Percentiles rank a stretch among this genome's conserved stretches.
These are phyloP conservation scores for Drosophila mojavensis DNA, from an alignment of 1,140 invertebrate species.

Conservation along the genomic window DNA sequence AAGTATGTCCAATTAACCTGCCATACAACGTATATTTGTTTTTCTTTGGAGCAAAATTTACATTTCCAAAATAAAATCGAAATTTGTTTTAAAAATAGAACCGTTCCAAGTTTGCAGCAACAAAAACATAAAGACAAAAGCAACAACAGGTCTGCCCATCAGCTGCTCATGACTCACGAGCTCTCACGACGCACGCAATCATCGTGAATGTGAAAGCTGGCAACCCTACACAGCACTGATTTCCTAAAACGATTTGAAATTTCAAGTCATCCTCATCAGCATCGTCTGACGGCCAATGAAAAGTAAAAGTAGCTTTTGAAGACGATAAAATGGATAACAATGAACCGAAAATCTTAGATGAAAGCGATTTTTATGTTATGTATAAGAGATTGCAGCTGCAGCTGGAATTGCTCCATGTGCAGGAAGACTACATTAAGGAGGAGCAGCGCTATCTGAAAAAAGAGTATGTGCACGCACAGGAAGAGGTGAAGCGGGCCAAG, in stretches of 20 bases:
- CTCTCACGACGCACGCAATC: neutral
- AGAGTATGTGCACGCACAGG: slow-evolving; percentile 98
- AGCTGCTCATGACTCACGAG: slow-evolving; percentile 45
- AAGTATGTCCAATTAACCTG: slow-evolving; percentile 2
- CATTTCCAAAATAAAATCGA: slow-evolving; percentile 68
- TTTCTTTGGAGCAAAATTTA: slow-evolving; percentile 46
- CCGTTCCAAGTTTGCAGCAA: slow-evolving; percentile 58
- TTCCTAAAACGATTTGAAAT: slow-evolving; percentile 44
- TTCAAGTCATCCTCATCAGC: slow-evolving; percentile 59
- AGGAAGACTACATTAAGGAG: slow-evolving; percentile 99
- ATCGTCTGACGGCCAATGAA: neutral
- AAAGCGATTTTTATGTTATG: slow-evolving; percentile 96
- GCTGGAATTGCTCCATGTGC: slow-evolving; percentile 86
- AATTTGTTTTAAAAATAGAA: slow-evolving; percentile 75
- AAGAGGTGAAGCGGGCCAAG: slow-evolving; percentile 98
- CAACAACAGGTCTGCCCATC: slow-evolving; percentile 52
- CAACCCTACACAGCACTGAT: neutral
- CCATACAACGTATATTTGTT: slow-evolving; percentile 20
- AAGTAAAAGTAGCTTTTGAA: slow-evolving; percentile 24
- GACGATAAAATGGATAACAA: slow-evolving; percentile 27
- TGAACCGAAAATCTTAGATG: slow-evolving; percentile 85
- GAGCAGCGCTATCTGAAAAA: slow-evolving; percentile 99
- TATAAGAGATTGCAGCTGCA: slow-evolving; percentile 87
- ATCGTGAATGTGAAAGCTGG: slow-evolving; percentile 10
- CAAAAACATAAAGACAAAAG: slow-evolving; percentile 44